Base-by-base conservation (phyloP, 2,113 vertebrate species). In the Myiagra hebetior region DNA sequence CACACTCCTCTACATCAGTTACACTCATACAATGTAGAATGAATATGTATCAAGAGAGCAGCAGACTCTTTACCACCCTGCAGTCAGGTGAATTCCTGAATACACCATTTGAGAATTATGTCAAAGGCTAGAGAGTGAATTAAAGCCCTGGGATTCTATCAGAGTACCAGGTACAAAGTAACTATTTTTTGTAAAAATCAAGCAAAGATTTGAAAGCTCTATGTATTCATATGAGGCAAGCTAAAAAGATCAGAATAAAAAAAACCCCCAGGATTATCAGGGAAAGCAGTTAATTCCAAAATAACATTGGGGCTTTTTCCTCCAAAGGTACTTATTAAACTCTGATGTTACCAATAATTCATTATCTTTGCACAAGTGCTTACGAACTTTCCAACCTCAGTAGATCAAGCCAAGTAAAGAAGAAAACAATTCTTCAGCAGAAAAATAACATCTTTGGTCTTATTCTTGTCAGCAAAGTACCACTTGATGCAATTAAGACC, bases 291-390 rank as follows among this genome's bases (percentile, higher is more conserved):
- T 22, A 59, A 80, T 26, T 59, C 47, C 37, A 80, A 50, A 37
- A 52, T 11, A 49, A 59, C 15, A 65, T 0, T 14, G 18, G 2
- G 0, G 0, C 13, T 50, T 49, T 39, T 62, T 4, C 20, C 11
- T 44, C 15, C 10, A 14, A 79, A 79, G 35, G 37, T 20, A 88
- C 16, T 41, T 52, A 57, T 0, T 72, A 14, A 21, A 73, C 31
- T n/a, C 28, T 75, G 56, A 39, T 6, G 7, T 41, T 57, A 90
- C 18, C 22, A 90, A 21, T 33, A 87, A 74, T 37, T 74, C 2
- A 7, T 19, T 86, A 8, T 19, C 84, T 89, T 70, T 85, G 47
- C 41, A 65, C 24, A 69, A 65, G 27, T 13, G 11, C 18, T 89
- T 68, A 85, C 57, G 52, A n/a, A 52, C 39, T 56, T 88, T 64